phyloP scores from a whole-genome alignment of 2,888 invertebrate genomes.

The Cosmopolites sordidus region DNA sequence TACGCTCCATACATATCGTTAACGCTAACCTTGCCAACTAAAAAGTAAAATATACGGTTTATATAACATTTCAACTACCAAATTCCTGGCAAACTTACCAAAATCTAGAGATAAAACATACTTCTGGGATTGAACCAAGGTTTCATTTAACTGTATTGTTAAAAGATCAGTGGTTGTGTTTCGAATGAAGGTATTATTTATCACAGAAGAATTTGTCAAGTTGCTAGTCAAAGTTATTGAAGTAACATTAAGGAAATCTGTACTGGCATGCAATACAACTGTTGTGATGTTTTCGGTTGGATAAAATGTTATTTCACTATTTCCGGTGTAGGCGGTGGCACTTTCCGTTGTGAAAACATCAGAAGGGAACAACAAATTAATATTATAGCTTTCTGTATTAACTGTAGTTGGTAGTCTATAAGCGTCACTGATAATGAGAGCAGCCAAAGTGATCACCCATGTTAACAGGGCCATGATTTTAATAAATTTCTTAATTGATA shows the following conservation, averaged over 20 bases:
- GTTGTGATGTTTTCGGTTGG: constrained; percentile 12
- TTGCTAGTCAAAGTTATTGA: constrained; percentile 7
- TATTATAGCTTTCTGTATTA: constrained; percentile 51
- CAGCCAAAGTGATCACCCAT: not conserved
- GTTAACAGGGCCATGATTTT: no score
- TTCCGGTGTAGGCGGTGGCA: constrained; percentile 21
- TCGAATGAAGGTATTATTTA: no score
- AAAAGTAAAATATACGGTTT: not conserved
- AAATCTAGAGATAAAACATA: constrained; percentile 10
- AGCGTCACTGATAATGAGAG: constrained; percentile 11
- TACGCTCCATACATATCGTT: constrained; percentile 50
- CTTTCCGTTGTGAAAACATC: constrained; percentile 22
- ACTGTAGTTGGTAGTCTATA: constrained; percentile 53
- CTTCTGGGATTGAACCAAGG: constrained; percentile 1
- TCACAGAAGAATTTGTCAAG: constrained; percentile 5
- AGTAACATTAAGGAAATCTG: constrained; percentile 14
- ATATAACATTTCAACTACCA: not conserved
- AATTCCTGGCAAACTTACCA: constrained; percentile 14
- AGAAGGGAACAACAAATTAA: constrained; percentile 44
- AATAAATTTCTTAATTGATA: no score
- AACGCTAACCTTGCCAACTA: constrained; percentile 25
- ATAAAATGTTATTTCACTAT: constrained; percentile 16
- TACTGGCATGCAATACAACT: constrained; percentile 23
- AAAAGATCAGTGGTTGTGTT: constrained; percentile 26
- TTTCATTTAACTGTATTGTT: constrained; percentile 14